Percentiles rank a stretch among this genome's conserved stretches.
phyloP scores from a whole-genome alignment of 2,797 vertebrate species.

The Sciurus carolinensis region DNA sequence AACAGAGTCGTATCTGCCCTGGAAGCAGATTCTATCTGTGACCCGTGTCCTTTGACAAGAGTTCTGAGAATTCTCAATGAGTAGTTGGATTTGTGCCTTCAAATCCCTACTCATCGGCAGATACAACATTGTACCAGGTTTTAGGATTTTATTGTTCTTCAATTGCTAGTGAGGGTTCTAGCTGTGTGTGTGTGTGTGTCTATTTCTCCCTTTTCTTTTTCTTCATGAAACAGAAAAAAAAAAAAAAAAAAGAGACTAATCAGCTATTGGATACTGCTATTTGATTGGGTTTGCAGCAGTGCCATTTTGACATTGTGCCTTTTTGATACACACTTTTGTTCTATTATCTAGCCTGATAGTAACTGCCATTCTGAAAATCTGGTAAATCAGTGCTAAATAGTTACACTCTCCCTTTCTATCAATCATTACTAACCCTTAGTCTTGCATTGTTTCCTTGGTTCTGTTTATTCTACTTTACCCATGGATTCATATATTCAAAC shows the following conservation, averaged over 20 bases:
- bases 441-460: background rate
- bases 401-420: background rate
- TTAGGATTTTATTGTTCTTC: background rate
- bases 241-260: background rate
- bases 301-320: background rate
- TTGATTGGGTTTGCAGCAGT: background rate
- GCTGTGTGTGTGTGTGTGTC: background rate
- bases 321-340: background rate
- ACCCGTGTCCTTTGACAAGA: background rate
- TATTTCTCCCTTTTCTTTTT: background rate
- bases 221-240: background rate
- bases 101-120: background rate
- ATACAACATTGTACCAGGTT: background rate
- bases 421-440: background rate
- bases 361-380: background rate
- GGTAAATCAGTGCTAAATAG: background rate
- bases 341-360: background rate
- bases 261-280: background rate
- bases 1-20: background rate
- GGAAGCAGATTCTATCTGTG: background rate
- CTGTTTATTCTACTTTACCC: background rate
- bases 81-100: background rate
- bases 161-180: background rate
- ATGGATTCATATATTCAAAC: background rate
- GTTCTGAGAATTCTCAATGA: background rate